Evolutionary conservation across 2,113 vertebrate genomes (phyloP).

Genomic region (Eleginops maclovinus): DNA sequence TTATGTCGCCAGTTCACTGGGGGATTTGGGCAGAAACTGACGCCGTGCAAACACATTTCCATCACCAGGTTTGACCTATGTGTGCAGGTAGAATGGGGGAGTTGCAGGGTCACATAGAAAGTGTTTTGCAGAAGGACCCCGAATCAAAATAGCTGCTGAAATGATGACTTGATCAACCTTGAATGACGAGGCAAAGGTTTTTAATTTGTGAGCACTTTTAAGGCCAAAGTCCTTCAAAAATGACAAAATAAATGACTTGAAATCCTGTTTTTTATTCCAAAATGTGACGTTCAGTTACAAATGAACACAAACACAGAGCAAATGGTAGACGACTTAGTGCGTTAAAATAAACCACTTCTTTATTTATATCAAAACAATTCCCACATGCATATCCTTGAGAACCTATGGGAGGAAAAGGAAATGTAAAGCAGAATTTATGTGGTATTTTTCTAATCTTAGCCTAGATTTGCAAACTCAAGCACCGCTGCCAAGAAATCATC

Average conservation of each 20-base stretch:
- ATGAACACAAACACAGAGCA: not conserved
- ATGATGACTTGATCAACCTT: not conserved
- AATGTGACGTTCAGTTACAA: not conserved
- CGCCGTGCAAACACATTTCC: conserved; percentile 13
- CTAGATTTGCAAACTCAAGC: conserved; percentile 55
- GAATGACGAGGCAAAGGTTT: not conserved
- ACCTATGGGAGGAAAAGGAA: conserved; percentile 44
- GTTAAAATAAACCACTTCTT: too few relatives aligned
- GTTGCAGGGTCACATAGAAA: not conserved
- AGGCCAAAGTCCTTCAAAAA: too few relatives aligned
- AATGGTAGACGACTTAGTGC: too few relatives aligned
- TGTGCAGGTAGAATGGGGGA: not conserved
- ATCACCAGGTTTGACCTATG: conserved; percentile 1
- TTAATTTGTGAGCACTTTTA: not conserved
- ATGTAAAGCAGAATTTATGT: conserved; percentile 41
- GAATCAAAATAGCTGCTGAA: not conserved
- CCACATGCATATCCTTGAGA: conserved; percentile 25
- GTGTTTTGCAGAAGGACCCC: conserved; percentile 8
- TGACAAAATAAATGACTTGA: not conserved
- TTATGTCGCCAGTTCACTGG: conserved; percentile 1
- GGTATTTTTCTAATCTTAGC: conserved; percentile 57
- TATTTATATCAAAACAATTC: too few relatives aligned
- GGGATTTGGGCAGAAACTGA: not conserved
- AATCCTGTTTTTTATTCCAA: not conserved
- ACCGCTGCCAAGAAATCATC: conserved; percentile 61